These are phyloP conservation scores for Protophormia terraenovae DNA, from an alignment of 2,888 invertebrate genomes.

Conservation along the genomic window DNA sequence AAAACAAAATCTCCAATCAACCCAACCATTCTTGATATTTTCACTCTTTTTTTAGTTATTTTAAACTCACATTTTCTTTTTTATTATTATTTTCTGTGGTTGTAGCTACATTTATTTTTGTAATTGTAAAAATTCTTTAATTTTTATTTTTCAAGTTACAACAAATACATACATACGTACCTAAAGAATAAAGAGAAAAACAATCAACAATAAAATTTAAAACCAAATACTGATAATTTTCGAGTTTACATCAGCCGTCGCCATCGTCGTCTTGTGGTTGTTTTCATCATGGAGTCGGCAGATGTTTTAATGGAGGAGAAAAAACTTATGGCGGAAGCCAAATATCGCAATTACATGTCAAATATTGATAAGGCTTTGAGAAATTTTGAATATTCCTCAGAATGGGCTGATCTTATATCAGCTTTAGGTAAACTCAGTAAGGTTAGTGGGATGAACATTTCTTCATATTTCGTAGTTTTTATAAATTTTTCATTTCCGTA, in stretches of 20 bases:
- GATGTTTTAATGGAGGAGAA: slow-evolving; percentile 85
- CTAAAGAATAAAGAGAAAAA: not conserved
- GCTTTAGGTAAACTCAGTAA: slow-evolving; percentile 94
- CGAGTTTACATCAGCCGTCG: slow-evolving; percentile 12
- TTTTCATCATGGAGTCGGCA: slow-evolving; percentile 78
- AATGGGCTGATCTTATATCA: slow-evolving; percentile 96
- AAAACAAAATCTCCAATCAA: slow-evolving; percentile 26
- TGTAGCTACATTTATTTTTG: slow-evolving; percentile 2
- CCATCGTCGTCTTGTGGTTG: slow-evolving; percentile 21
- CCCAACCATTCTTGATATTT: slow-evolving; percentile 35
- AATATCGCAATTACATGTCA: slow-evolving; percentile 90
- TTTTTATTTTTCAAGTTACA: slow-evolving; percentile 40
- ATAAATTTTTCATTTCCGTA: slow-evolving; percentile 66
- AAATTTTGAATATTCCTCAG: slow-evolving; percentile 95
- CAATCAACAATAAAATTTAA: slow-evolving; percentile 22
- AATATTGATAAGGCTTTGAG: slow-evolving; percentile 93
- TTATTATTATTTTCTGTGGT: not conserved
- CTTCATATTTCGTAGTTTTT: not conserved
- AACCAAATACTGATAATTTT: slow-evolving; percentile 28
- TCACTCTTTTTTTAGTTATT: not conserved
- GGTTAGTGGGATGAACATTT: slow-evolving; percentile 82
- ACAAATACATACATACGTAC: too few relatives aligned
- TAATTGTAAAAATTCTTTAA: slow-evolving; percentile 19
- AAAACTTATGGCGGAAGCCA: slow-evolving; percentile 90
- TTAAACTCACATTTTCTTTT: not conserved